A percentile compares a stretch with the other conserved stretches of the same genome.
phyloP scores from a whole-genome alignment of 2,797 vertebrate species.

The Phataginus tricuspis region DNA sequence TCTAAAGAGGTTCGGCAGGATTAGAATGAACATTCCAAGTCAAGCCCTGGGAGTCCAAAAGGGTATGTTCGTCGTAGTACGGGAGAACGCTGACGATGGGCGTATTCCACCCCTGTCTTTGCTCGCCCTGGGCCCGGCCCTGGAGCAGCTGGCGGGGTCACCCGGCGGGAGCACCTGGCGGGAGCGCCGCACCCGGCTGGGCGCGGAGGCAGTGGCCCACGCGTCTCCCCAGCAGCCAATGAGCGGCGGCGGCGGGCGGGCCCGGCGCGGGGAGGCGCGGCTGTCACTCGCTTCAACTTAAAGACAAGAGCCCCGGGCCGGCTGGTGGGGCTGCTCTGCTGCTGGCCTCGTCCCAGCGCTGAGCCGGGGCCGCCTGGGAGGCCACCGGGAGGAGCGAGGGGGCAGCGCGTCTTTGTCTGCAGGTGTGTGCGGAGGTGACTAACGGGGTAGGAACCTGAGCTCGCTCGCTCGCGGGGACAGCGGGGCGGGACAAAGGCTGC shows the following conservation, averaged over 20 bases:
- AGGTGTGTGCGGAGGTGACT: constrained; percentile 53
- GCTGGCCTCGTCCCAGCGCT: constrained; percentile 73
- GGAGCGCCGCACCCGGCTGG: neutral
- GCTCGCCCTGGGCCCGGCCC: neutral
- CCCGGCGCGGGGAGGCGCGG: constrained; percentile 30
- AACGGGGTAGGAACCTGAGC: constrained; percentile 43
- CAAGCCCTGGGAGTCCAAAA: neutral
- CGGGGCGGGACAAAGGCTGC: constrained; percentile 79
- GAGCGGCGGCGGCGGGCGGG: neutral
- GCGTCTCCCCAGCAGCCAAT: constrained; percentile 56
- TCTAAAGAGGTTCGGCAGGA: neutral
- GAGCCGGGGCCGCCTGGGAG: neutral
- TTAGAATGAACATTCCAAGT: constrained; percentile 28
- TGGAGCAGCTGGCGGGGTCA: neutral
- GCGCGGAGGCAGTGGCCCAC: neutral
- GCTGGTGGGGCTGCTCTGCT: no score
- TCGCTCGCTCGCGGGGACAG: constrained; percentile 53
- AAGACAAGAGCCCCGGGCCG: neutral
- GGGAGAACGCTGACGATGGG: accelerated
- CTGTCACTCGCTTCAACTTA: no score
- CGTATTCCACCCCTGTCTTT: neutral
- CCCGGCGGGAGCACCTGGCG: neutral
- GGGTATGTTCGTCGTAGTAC: neutral
- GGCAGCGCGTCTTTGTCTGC: constrained; percentile 79
- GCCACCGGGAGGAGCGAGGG: constrained; percentile 82